Base-by-base conservation (phyloP, 2,113 vertebrate genomes). In the Camelus dromedarius region DNA sequence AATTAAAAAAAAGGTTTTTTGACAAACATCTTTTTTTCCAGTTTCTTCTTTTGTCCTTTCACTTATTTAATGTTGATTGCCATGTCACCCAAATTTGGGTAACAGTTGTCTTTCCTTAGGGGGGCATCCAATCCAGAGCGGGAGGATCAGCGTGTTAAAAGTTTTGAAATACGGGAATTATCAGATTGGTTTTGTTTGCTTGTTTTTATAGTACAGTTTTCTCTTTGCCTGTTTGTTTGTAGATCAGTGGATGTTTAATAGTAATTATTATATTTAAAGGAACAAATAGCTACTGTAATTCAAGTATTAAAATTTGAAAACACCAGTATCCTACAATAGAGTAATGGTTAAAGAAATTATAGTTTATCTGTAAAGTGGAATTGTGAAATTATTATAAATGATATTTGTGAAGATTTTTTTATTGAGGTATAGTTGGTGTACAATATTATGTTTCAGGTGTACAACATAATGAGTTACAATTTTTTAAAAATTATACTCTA, bases 221-320 rank as follows among this genome's bases (percentile, higher is more conserved):
- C 60, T 52, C 52, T 92, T 96, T 64, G 48, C 75, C 42, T 32
- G 8, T 92, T 94, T 76, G 54, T 75, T 52, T 35, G 2, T 62
- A 89, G 38, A 26, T 94, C 15, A 69, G 15, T 64, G 38, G 14
- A 35, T 88, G 3, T 50, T 70, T 82, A 66, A 60, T 91, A 84
- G 83, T 62, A 66, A 48, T 70, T 72, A 73, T 92, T 76, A 54
- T 16, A 56, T 77, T 50, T 93, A 88, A 88, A 80, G 19, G n/a
- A 89, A 84, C 20, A 89, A 91, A 62, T 50, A 38, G 19, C 35
- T 72, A 64, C 10, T 96, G n/a, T 72, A 86, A 60, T 92, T 92
- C 48, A 80, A 42, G 75, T 86, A 22, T 58, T 86, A 81, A 62
- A 50, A 75, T 81, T 67, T 89, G 9, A 42, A 95, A 89, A 18